Conservation (phyloP, 2,888 invertebrate genomes). For the Sisyra nigra region DNA sequence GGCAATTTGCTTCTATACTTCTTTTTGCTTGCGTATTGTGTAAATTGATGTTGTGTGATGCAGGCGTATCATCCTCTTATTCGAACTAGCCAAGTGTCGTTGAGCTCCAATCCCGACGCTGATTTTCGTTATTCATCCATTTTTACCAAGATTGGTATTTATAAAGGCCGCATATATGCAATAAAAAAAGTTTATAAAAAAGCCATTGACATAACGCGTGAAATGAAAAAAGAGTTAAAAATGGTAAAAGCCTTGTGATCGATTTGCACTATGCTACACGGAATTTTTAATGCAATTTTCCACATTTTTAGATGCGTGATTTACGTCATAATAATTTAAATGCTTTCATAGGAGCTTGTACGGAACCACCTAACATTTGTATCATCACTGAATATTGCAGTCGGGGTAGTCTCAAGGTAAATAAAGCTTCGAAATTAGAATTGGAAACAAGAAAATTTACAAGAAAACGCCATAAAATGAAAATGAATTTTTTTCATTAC, state of each 20-base stretch:
- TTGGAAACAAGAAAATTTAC: too few species aligned
- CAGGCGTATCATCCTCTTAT: constrained; percentile 44
- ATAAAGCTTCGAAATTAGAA: constrained; percentile 9
- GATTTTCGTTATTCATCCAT: constrained; percentile 83
- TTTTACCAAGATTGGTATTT: constrained; percentile 80
- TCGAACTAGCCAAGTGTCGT: constrained; percentile 75
- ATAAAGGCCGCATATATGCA: constrained; percentile 73
- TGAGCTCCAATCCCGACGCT: constrained; percentile 82
- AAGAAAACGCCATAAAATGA: too few species aligned
- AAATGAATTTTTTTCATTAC: too few species aligned
- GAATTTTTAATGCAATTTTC: neutral
- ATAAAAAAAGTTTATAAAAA: constrained; percentile 73
- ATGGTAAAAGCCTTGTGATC: constrained; percentile 37
- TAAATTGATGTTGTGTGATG: constrained; percentile 6
- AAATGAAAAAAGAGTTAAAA: constrained; percentile 87
- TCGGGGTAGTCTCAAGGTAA: constrained; percentile 77
- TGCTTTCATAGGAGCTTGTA: constrained; percentile 82
- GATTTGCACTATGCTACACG: neutral
- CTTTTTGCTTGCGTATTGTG: too few species aligned
- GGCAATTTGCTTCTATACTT: too few species aligned
- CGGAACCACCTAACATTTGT: constrained; percentile 80
- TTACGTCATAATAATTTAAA: constrained; percentile 83
- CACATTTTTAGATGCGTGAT: constrained; percentile 58
- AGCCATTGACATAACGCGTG: constrained; percentile 74
- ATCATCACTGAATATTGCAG: constrained; percentile 81